Conservation (phyloP, 2,113 vertebrate genomes). For the Plotosus lineatus region DNA sequence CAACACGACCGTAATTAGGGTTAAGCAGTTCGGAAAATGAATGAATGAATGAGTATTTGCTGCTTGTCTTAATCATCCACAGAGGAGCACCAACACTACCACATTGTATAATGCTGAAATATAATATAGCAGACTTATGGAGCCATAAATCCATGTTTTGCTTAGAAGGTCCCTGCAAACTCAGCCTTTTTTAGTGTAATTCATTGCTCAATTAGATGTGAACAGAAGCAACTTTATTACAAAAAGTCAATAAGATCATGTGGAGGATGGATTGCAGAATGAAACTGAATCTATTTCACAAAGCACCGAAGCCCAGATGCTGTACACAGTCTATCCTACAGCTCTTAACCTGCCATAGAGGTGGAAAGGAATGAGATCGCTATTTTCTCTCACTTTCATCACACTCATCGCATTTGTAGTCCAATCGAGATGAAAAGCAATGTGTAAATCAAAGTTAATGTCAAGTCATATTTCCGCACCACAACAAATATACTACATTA, state of each 20-base stretch:
- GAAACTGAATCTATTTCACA: conserved; percentile 7
- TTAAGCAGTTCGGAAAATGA: no score
- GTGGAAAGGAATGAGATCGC: conserved; percentile 6
- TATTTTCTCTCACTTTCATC: not conserved
- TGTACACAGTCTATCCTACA: not conserved
- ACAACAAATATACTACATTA: not conserved
- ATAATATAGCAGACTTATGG: conserved; percentile 6
- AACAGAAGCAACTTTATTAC: conserved; percentile 19
- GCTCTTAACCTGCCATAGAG: conserved; percentile 7
- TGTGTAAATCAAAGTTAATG: not conserved
- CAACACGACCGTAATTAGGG: no score
- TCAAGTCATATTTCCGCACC: not conserved
- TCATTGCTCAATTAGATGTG: conserved; percentile 25
- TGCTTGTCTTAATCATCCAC: not conserved
- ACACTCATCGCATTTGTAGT: not conserved
- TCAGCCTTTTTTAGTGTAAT: conserved; percentile 26
- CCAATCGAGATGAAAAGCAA: conserved; percentile 10
- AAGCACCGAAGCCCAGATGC: not conserved
- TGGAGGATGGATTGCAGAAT: conserved; percentile 10
- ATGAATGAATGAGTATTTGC: no score
- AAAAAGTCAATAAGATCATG: conserved; percentile 26
- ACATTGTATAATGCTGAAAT: conserved; percentile 10
- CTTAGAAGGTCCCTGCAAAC: conserved; percentile 24
- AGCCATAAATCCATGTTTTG: conserved; percentile 20
- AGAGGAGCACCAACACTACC: conserved; percentile 5